Evolutionary conservation across 2,797 vertebrate species (phyloP).

Genomic region (Avahi laniger): DNA sequence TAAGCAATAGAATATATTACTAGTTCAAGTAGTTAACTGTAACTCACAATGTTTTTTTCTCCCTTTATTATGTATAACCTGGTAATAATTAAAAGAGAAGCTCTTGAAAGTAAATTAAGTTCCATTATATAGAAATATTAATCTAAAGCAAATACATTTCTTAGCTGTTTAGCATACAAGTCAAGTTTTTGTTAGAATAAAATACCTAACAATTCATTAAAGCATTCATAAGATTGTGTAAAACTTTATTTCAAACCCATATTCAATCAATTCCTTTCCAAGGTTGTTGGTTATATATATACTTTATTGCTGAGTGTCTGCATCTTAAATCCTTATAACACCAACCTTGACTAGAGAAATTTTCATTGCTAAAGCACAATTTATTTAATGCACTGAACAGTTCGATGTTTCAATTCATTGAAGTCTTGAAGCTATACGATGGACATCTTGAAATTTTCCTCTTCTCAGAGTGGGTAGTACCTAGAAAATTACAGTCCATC

Average conservation of each 20-base stretch:
- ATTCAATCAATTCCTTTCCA: conserved; percentile 19
- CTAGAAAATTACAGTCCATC: background rate
- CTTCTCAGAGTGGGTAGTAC: background rate
- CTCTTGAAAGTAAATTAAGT: conserved; percentile 77
- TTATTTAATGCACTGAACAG: conserved; percentile 12
- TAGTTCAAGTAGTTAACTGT: conserved; percentile 74
- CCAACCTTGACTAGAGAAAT: conserved; percentile 30
- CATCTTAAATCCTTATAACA: conserved; percentile 56
- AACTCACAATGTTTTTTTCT: conserved; percentile 67
- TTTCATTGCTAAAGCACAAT: conserved; percentile 14
- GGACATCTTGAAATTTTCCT: background rate
- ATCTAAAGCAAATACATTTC: conserved; percentile 14
- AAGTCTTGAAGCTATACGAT: background rate
- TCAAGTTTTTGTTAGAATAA: conserved; percentile 69
- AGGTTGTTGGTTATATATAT: conserved; percentile 4
- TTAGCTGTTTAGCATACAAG: conserved; percentile 70
- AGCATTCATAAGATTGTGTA: background rate
- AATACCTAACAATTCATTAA: conserved; percentile 59
- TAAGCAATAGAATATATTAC: conserved; percentile 73
- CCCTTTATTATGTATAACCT: conserved; percentile 71
- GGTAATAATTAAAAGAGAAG: conserved; percentile 78
- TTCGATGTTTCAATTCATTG: background rate
- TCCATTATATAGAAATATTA: conserved; percentile 65
- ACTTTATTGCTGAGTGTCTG: conserved; percentile 45
- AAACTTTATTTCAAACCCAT: conserved; percentile 64